phyloP scores from a whole-genome alignment of 2,113 vertebrate species.

The Otus sunia region DNA sequence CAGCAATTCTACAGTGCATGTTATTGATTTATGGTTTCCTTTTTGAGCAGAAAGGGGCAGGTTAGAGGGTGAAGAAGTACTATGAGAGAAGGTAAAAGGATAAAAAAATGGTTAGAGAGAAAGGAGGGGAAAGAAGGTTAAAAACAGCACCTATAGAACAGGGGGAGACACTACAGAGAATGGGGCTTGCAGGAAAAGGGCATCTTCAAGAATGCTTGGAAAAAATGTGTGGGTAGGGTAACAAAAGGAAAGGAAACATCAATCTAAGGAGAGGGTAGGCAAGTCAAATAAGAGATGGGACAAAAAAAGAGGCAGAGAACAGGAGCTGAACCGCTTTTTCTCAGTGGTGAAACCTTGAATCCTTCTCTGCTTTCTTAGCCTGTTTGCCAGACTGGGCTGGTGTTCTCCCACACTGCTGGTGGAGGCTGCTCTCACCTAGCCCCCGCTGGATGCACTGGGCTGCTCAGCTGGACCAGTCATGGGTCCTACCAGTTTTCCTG shows the following conservation, averaged over 20 bases:
- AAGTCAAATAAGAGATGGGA: background rate
- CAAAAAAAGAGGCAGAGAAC: background rate
- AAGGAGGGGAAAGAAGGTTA: background rate
- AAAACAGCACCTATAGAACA: background rate
- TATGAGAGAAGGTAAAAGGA: background rate
- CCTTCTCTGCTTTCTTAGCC: background rate
- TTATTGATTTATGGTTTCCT: background rate
- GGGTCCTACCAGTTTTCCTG: background rate
- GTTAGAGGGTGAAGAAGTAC: background rate
- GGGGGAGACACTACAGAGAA: background rate
- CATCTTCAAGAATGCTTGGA: background rate
- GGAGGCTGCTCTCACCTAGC: background rate
- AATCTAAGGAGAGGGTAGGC: background rate
- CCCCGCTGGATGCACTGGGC: background rate
- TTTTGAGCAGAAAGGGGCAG: background rate
- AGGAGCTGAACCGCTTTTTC: background rate
- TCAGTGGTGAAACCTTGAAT: background rate
- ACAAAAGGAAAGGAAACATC: background rate
- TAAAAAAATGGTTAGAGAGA: background rate
- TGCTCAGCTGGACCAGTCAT: background rate
- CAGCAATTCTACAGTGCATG: background rate
- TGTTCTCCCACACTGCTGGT: accelerated
- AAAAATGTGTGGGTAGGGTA: background rate
- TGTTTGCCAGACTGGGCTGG: accelerated
- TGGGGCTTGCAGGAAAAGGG: background rate